These are phyloP conservation scores for Caenorhabditis imperialis DNA, from an alignment of 2,888 invertebrate genomes.

Conservation along the genomic window DNA sequence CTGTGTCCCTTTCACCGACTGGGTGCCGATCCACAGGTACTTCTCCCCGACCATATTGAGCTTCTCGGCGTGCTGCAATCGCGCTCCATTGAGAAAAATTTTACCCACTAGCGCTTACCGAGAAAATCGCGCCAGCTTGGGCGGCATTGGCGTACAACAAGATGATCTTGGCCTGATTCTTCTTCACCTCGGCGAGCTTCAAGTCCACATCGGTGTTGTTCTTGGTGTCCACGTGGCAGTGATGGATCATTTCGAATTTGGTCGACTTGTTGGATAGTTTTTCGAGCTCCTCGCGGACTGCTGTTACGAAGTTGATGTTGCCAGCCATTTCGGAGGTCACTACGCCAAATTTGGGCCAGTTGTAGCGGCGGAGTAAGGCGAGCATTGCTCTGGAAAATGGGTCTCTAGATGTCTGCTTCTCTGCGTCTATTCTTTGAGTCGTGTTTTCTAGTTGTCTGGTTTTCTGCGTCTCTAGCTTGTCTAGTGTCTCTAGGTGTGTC, in stretches of 20 bases:
- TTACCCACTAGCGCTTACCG: constrained; percentile 41
- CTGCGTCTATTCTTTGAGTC: no score
- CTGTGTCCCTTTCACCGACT: constrained; percentile 80
- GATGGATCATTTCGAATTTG: constrained; percentile 74
- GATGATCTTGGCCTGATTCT: constrained; percentile 83
- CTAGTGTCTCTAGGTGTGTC: no score
- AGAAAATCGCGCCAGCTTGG: constrained; percentile 80
- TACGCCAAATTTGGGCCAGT: constrained; percentile 76
- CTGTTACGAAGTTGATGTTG: constrained; percentile 58
- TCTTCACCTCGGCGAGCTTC: constrained; percentile 60
- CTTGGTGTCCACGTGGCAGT: constrained; percentile 65
- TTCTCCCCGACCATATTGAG: constrained; percentile 88
- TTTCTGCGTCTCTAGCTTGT: no score
- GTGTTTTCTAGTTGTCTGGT: no score
- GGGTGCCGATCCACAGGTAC: constrained; percentile 96
- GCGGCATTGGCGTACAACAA: constrained; percentile 84
- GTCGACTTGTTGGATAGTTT: constrained; percentile 60
- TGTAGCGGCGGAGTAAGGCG: constrained; percentile 91
- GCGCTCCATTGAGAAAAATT: background rate
- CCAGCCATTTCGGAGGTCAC: constrained; percentile 76
- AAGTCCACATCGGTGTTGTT: constrained; percentile 60
- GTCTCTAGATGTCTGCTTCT: no score
- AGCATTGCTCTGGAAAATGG: constrained; percentile 83
- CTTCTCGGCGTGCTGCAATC: constrained; percentile 85
- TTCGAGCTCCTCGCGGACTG: constrained; percentile 69